Percentiles rank a stretch among this genome's conserved stretches.
Conservation (phyloP, 1,140 invertebrate genomes). For the Aphaenogaster rudis region DNA sequence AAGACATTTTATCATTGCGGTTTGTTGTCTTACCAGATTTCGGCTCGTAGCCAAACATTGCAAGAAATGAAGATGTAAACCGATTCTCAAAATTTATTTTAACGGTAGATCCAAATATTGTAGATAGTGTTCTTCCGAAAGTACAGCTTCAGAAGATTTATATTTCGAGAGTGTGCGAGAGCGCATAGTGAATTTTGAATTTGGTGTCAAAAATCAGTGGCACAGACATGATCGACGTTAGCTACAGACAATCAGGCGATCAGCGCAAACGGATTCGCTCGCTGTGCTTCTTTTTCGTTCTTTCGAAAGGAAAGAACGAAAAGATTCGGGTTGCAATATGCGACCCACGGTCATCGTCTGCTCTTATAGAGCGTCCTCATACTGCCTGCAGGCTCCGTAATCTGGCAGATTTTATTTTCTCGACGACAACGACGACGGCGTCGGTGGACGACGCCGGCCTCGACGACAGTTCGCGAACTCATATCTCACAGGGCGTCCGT, state of each 20-base stretch:
- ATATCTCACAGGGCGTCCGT: conserved; percentile 74
- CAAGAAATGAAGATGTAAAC: not conserved
- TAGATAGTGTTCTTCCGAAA: not conserved
- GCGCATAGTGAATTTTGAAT: not conserved
- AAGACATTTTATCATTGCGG: not conserved
- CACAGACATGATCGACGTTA: conserved; percentile 13
- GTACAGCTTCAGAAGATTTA: not conserved
- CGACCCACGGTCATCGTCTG: conserved; percentile 65
- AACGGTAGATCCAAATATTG: not conserved
- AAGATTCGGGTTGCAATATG: conserved; percentile 66
- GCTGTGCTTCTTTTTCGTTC: not conserved
- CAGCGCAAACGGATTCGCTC: conserved; percentile 27
- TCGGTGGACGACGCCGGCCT: conserved; percentile 48
- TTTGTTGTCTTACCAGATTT: not conserved
- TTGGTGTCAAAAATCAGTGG: not conserved
- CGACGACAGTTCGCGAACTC: conserved; percentile 74
- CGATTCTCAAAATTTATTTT: not conserved
- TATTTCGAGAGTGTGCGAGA: not conserved
- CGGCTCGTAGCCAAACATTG: not conserved
- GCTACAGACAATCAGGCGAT: conserved; percentile 46
- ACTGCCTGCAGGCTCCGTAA: conserved; percentile 66
- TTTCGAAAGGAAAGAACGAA: not conserved
- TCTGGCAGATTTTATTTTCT: conserved; percentile 76
- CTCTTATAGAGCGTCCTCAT: conserved; percentile 50
- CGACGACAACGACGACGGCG: conserved; percentile 29